A percentile compares a stretch with the other conserved stretches of the same genome.
Evolutionary conservation across 2,113 vertebrate genomes (phyloP).

Genomic region (Synodontis membranacea): DNA sequence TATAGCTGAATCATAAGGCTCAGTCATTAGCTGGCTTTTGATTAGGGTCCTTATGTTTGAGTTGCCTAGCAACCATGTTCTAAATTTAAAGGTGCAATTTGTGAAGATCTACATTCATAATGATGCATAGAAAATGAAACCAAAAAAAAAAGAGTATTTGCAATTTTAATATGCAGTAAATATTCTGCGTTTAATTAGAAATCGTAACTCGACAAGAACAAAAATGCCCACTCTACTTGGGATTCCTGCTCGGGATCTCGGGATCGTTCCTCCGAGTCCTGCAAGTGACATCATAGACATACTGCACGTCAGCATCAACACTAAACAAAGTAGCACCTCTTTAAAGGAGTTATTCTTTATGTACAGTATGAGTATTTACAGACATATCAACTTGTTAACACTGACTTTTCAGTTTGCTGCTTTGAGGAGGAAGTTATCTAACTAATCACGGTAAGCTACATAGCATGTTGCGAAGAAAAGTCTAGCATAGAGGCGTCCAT

Average conservation of each 20-base stretch:
- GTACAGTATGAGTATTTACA: not conserved
- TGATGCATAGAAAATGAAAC: not conserved
- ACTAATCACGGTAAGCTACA: not conserved
- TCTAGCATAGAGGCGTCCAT: not conserved
- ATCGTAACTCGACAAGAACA: no score
- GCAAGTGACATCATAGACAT: not conserved
- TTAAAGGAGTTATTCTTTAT: not conserved
- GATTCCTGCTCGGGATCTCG: not conserved
- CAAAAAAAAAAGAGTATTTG: no score
- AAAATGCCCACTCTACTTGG: no score
- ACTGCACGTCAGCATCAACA: not conserved
- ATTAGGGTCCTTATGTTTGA: not conserved
- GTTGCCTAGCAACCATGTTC: not conserved
- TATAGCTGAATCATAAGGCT: not conserved
- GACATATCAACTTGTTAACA: not conserved
- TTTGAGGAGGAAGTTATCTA: not conserved
- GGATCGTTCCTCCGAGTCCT: not conserved
- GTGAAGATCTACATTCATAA: not conserved
- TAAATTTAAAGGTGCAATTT: not conserved
- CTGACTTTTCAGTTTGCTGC: not conserved
- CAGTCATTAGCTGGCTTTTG: not conserved
- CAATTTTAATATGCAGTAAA: no score
- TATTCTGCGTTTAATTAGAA: no score
- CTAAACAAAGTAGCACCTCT: not conserved
- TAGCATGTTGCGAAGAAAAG: not conserved